A percentile compares a stretch with the other conserved stretches of the same genome.
These are phyloP conservation scores for Mionectes olivaceus DNA, from an alignment of 2,797 vertebrate genomes.

Conservation along the genomic window DNA sequence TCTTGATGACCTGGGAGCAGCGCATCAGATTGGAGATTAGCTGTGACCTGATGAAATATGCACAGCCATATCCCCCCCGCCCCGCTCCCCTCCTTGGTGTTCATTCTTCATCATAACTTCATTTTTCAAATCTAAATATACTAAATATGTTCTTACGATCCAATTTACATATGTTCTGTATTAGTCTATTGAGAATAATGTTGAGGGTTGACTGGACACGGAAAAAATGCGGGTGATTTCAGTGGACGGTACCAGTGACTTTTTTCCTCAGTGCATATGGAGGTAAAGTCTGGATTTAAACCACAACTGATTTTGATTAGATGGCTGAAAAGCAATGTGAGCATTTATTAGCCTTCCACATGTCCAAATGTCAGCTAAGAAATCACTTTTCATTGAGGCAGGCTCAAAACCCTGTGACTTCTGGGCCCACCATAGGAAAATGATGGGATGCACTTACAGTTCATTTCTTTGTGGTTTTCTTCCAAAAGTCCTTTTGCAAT, in stretches of 20 bases:
- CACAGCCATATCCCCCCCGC: not conserved
- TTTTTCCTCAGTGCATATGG: not conserved
- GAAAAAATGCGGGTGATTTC: not conserved
- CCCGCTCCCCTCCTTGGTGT: not conserved
- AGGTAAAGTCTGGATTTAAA: not conserved
- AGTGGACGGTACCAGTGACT: not conserved
- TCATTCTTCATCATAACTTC: constrained; percentile 33
- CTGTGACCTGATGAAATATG: constrained; percentile 27
- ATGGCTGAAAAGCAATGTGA: not conserved
- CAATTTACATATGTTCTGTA: constrained; percentile 43
- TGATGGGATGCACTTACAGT: not conserved
- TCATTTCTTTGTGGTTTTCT: constrained; percentile 56
- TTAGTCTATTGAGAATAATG: constrained; percentile 44
- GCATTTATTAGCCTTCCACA: not conserved
- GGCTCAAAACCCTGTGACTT: not conserved
- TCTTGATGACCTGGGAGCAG: constrained; percentile 18
- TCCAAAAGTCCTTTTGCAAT: not conserved
- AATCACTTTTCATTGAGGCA: constrained; percentile 2
- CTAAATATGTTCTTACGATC: not conserved
- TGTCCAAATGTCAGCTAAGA: constrained; percentile 31
- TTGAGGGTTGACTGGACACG: not conserved
- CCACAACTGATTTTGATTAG: constrained; percentile 19
- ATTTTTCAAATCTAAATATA: constrained; percentile 49
- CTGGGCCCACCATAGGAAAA: not conserved
- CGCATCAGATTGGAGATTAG: not conserved